A percentile compares a stretch with the other conserved stretches of the same genome.
These are phyloP conservation scores for Dendropsophus ebraccatus DNA, from an alignment of 2,113 vertebrate species.

Conservation along the genomic window DNA sequence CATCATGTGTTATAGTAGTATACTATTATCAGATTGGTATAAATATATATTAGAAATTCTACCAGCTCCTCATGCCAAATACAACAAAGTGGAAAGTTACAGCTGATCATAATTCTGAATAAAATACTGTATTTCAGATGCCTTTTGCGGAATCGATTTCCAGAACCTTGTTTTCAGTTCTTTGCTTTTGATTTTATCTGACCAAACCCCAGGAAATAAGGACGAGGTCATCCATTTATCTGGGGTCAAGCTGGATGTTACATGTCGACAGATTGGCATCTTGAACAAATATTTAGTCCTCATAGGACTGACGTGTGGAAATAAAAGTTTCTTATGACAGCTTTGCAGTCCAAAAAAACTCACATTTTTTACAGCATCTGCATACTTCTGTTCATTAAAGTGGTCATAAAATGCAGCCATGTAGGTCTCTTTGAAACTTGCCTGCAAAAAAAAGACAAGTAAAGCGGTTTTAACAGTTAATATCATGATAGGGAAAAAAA, in stretches of 20 bases:
- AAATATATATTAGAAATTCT: not conserved
- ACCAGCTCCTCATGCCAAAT: conserved; percentile 1
- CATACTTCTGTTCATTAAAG: conserved; percentile 98
- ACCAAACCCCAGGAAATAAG: not conserved
- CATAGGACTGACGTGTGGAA: not conserved
- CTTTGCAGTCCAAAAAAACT: conserved; percentile 65
- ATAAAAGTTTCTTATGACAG: not conserved
- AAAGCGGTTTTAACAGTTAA: not conserved
- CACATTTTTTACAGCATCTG: conserved; percentile 95
- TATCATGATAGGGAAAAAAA: no score
- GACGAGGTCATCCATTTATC: not conserved
- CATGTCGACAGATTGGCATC: no score
- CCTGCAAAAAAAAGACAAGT: conserved; percentile 74
- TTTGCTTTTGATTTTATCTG: not conserved
- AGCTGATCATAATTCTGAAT: not conserved
- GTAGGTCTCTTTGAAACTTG: conserved; percentile 96
- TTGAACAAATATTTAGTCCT: not conserved
- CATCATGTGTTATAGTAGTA: not conserved
- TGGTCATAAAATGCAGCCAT: conserved; percentile 97
- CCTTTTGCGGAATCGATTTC: no score
- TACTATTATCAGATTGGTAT: not conserved
- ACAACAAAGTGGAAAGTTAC: not conserved
- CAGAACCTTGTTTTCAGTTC: not conserved
- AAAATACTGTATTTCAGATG: not conserved
- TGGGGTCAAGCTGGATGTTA: no score